These are phyloP conservation scores for Poecilia picta DNA, from an alignment of 2,797 vertebrate genomes.

Conservation along the genomic window DNA sequence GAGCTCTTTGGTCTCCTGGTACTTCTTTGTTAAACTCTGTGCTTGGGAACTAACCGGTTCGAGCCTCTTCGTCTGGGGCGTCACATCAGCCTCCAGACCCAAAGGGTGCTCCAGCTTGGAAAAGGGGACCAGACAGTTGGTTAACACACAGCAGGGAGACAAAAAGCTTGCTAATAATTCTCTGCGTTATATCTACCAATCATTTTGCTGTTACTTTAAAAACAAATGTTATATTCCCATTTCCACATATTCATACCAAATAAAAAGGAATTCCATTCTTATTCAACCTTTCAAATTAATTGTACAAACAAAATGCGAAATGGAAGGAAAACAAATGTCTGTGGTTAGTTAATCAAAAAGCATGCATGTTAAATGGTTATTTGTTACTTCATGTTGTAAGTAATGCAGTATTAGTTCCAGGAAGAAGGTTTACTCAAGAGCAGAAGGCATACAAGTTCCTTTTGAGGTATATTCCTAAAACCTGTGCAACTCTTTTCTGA, in stretches of 20 bases:
- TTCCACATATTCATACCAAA: slow-evolving; percentile 47
- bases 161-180: slow-evolving; percentile 73
- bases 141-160: slow-evolving; percentile 88
- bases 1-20: slow-evolving; percentile 89
- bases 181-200: slow-evolving; percentile 58
- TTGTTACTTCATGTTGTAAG: slow-evolving; percentile 76
- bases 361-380: slow-evolving; percentile 84
- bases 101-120: slow-evolving; percentile 87
- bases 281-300: slow-evolving; percentile 47
- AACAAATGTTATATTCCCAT: slow-evolving; percentile 52
- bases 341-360: slow-evolving; percentile 78
- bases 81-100: slow-evolving; percentile 85
- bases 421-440: slow-evolving; percentile 70
- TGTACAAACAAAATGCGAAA: slow-evolving; percentile 61
- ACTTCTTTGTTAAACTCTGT: slow-evolving; percentile 88
- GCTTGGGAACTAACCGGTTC: slow-evolving; percentile 89
- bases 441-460: slow-evolving; percentile 69
- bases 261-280: slow-evolving; percentile 59
- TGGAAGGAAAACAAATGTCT: slow-evolving; percentile 71
- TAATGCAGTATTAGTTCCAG: slow-evolving; percentile 83
- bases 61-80: slow-evolving; percentile 85
- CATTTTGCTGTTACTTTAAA: slow-evolving; percentile 26
- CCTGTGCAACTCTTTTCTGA: slow-evolving; percentile 44
- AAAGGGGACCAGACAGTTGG: slow-evolving; percentile 90
- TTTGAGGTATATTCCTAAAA: slow-evolving; percentile 57